These are phyloP conservation scores for Xestobium rufovillosum DNA, from an alignment of 2,888 invertebrate genomes.

Conservation along the genomic window DNA sequence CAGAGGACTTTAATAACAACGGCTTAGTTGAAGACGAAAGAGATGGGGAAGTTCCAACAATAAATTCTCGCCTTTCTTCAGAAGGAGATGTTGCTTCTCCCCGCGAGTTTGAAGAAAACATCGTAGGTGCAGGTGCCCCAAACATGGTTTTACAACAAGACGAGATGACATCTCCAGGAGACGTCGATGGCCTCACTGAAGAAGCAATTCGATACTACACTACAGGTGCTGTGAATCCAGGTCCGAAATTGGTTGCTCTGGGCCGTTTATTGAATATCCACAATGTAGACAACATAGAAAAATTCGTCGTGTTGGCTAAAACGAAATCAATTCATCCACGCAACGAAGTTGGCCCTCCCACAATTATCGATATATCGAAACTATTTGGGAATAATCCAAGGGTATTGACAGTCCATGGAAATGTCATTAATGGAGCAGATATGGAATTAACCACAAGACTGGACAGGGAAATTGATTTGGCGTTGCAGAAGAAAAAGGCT, in stretches of 20 bases:
- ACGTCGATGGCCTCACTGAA: neutral
- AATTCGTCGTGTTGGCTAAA: neutral
- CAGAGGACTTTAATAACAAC: too few species aligned
- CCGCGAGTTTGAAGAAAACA: too few species aligned
- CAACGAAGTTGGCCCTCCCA: neutral
- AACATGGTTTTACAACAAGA: too few species aligned
- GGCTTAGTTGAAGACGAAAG: too few species aligned
- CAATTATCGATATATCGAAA: neutral
- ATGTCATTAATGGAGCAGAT: neutral
- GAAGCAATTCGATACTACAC: neutral
- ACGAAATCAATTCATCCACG: too few species aligned
- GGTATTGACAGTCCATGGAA: neutral
- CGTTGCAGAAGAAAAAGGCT: slow-evolving; percentile 1
- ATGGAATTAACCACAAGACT: neutral
- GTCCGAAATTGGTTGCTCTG: neutral
- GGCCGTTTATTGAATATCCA: neutral
- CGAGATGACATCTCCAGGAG: too few species aligned
- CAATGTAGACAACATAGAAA: neutral
- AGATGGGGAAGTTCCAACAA: too few species aligned
- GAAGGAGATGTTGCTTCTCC: too few species aligned
- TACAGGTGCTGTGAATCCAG: neutral
- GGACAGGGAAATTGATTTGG: neutral
- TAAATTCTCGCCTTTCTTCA: too few species aligned
- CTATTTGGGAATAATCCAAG: neutral
- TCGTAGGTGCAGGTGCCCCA: too few species aligned